phyloP scores from a whole-genome alignment of 1,140 invertebrate species.

The Anoplophora glabripennis region DNA sequence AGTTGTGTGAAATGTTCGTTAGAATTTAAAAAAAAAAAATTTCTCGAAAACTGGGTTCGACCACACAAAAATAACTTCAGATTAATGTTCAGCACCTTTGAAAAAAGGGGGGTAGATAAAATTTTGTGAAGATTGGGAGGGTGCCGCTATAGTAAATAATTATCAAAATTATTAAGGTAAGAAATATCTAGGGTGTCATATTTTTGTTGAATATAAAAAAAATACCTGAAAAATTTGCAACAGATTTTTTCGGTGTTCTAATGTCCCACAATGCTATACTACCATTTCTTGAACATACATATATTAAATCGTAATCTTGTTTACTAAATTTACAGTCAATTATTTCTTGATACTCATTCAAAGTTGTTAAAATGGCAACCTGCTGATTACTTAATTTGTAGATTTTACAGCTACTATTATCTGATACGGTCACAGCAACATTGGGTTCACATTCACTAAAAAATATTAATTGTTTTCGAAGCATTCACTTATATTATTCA shows the following conservation, averaged over 20 bases:
- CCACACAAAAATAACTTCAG: too few relatives aligned
- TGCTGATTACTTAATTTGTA: slow-evolving; percentile 33
- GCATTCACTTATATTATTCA: slow-evolving; percentile 1
- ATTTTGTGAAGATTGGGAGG: too few relatives aligned
- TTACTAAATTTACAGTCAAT: slow-evolving; percentile 62
- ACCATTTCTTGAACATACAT: slow-evolving; percentile 59
- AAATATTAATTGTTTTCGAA: slow-evolving; percentile 17
- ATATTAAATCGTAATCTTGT: slow-evolving; percentile 59
- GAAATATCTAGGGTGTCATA: too few relatives aligned
- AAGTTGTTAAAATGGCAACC: slow-evolving; percentile 43
- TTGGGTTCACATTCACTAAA: slow-evolving; percentile 32
- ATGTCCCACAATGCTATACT: slow-evolving; percentile 64
- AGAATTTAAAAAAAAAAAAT: too few relatives aligned
- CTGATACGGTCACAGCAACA: slow-evolving; percentile 28
- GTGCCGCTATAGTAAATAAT: too few relatives aligned
- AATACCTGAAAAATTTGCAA: slow-evolving; percentile 25
- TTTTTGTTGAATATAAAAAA: too few relatives aligned
- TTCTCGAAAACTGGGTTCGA: too few relatives aligned
- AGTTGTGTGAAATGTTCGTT: too few relatives aligned
- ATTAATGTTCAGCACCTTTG: too few relatives aligned
- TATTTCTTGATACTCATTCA: slow-evolving; percentile 52
- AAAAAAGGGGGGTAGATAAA: too few relatives aligned
- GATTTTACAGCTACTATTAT: slow-evolving; percentile 31
- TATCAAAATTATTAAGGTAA: too few relatives aligned
- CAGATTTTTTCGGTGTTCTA: slow-evolving; percentile 56